phyloP scores from a whole-genome alignment of 2,888 invertebrate genomes.

The Nephrotoma guestfalica region DNA sequence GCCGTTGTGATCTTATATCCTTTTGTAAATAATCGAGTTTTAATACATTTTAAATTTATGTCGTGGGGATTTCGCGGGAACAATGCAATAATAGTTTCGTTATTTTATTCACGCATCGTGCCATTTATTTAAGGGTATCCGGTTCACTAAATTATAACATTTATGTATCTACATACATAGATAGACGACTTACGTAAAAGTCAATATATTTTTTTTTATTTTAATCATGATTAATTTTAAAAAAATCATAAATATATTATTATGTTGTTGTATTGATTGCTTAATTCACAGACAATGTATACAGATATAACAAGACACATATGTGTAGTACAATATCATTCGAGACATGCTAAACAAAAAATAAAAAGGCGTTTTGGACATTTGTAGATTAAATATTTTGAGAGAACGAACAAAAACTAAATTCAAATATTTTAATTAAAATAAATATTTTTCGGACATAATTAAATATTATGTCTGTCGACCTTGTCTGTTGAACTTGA shows the following conservation, averaged over 20 bases:
- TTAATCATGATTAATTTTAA: not conserved
- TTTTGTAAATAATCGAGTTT: not conserved
- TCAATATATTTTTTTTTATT: not conserved
- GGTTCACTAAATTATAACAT: not conserved
- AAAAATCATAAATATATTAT: not conserved
- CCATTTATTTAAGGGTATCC: not conserved
- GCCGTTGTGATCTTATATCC: not conserved
- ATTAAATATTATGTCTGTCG: not conserved
- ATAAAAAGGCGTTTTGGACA: not conserved
- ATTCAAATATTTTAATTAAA: not conserved
- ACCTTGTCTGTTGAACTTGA: not conserved
- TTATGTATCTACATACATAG: not conserved
- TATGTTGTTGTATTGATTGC: not conserved
- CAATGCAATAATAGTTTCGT: not conserved
- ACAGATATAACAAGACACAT: not conserved
- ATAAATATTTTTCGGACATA: not conserved
- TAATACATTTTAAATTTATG: not conserved
- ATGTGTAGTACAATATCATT: not conserved
- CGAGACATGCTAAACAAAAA: not conserved
- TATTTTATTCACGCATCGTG: not conserved
- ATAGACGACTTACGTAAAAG: not conserved
- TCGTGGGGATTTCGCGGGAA: not conserved
- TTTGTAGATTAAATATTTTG: not conserved
- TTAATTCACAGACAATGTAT: not conserved
- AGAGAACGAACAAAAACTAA: not conserved